phyloP scores from a whole-genome alignment of 1,140 invertebrate genomes.

The Leptinotarsa texana region DNA sequence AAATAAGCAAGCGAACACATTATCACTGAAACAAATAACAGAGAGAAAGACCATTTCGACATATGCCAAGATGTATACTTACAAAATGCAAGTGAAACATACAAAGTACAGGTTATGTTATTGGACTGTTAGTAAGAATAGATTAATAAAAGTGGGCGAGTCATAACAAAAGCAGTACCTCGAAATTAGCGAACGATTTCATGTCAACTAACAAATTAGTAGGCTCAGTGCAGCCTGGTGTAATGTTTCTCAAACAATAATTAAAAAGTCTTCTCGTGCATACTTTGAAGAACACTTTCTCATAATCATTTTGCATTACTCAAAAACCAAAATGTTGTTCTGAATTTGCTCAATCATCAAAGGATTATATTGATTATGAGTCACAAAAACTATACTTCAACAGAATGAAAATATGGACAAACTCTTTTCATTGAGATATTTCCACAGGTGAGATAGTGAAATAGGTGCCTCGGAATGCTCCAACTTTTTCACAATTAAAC shows the following conservation, averaged over 20 bases:
- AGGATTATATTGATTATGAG: too few relatives aligned
- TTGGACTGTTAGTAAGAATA: neutral
- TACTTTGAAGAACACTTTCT: neutral
- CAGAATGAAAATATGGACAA: too few relatives aligned
- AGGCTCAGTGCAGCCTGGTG: neutral
- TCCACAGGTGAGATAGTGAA: too few relatives aligned
- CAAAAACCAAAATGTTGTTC: conserved; percentile 1
- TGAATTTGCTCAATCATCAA: neutral
- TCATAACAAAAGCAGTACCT: neutral
- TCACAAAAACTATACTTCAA: too few relatives aligned
- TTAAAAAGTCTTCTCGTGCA: neutral
- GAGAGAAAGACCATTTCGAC: neutral
- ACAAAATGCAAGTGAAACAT: neutral
- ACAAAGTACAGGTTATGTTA: neutral
- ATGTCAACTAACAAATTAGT: neutral
- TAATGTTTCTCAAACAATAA: neutral
- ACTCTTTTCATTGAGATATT: too few relatives aligned
- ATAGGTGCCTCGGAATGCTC: too few relatives aligned
- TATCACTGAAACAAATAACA: too few relatives aligned
- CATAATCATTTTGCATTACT: neutral
- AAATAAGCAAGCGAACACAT: too few relatives aligned
- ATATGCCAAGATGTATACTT: neutral
- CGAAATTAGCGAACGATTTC: neutral
- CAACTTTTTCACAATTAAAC: too few relatives aligned
- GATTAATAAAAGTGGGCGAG: too few relatives aligned